Conservation (phyloP, 2,113 vertebrate species). For the Embiotoca jacksoni region DNA sequence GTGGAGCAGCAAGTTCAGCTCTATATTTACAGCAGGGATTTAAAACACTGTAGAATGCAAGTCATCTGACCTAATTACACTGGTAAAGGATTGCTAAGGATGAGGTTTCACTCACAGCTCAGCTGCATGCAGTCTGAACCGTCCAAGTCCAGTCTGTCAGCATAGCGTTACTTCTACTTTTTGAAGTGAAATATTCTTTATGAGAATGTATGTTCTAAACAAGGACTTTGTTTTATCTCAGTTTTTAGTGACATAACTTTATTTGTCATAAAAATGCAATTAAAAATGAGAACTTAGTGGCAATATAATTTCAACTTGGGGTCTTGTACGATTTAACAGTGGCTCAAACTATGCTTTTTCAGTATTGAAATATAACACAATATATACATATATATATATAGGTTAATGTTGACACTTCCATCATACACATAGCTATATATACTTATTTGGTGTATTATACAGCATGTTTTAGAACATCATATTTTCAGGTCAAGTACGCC, state of each 20-base stretch:
- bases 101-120: constrained; percentile 68
- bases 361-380: no score
- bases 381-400: no score
- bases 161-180: background rate
- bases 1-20: constrained; percentile 55
- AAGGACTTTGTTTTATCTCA: no score
- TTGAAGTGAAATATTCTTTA: background rate
- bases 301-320: background rate
- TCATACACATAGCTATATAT: background rate
- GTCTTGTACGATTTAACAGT: background rate
- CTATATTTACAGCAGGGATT: constrained; percentile 74
- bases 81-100: constrained; percentile 52
- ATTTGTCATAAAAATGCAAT: no score
- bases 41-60: constrained; percentile 72
- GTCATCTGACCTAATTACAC: constrained; percentile 80
- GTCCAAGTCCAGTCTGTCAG: constrained; percentile 4
- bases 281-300: no score
- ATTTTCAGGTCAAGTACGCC: background rate
- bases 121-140: constrained; percentile 23
- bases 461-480: background rate
- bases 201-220: no score
- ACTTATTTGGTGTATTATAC: background rate
- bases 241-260: no score
- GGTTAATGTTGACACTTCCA: background rate
- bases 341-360: no score